A percentile compares a stretch with the other conserved stretches of the same genome.
These are phyloP conservation scores for Mus caroli DNA, from an alignment of 2,797 vertebrate genomes.

Conservation along the genomic window DNA sequence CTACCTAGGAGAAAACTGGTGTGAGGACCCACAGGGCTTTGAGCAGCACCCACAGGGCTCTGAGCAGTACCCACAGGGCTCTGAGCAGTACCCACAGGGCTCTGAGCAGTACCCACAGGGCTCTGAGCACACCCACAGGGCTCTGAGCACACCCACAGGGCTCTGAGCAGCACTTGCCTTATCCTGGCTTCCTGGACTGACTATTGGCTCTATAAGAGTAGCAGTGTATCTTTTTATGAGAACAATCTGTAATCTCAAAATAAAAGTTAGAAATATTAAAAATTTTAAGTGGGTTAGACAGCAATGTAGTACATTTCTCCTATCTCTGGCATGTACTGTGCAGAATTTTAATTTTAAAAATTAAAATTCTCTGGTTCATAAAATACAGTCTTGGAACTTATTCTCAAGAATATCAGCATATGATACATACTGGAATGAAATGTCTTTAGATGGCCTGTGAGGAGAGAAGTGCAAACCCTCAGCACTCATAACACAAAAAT, in stretches of 20 bases:
- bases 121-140: no score
- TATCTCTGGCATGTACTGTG: background rate
- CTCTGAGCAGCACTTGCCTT: background rate
- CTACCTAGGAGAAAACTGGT: background rate
- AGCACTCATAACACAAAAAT: conserved; percentile 51
- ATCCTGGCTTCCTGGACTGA: background rate
- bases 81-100: no score
- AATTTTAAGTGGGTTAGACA: background rate
- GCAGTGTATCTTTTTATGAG: background rate
- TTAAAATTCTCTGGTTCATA: background rate
- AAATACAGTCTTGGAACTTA: conserved; percentile 24
- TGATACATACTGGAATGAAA: conserved; percentile 9
- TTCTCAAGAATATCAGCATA: background rate
- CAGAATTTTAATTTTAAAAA: background rate
- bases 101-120: background rate
- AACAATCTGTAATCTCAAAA: conserved; percentile 37
- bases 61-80: no score
- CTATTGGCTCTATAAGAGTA: background rate
- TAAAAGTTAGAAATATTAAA: conserved; percentile 21
- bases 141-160: no score
- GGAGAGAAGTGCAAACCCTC: conserved; percentile 24
- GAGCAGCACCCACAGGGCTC: background rate
- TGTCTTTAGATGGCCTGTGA: conserved; percentile 19
- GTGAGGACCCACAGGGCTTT: background rate
- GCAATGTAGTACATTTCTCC: background rate